Base-by-base conservation (phyloP, 2,888 invertebrate genomes). In the Nebria brevicollis region DNA sequence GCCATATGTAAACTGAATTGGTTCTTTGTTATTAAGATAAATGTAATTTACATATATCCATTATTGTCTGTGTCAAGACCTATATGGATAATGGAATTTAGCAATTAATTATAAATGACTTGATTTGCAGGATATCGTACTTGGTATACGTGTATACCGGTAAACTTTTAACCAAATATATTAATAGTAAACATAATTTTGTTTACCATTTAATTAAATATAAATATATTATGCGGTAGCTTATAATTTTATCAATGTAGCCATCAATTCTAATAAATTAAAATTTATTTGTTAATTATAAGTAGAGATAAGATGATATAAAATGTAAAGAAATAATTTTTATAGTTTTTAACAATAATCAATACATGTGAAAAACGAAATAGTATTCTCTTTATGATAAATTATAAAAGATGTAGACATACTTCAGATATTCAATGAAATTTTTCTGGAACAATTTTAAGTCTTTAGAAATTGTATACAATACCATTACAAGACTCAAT, bases 21-120 rank as follows among this genome's bases (percentile, higher is more conserved):
- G 65, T 75, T 68, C 75, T 70, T 75, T 72, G 70, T 80, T 80
- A 80, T 75, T 75, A 80, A 80, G 80, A 80, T 75, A 75, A 80
- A 80, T 80, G 80, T 70, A 10, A 64, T 34, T 25, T 68, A 13
- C 68, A 68, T 68, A 68, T 68, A 68, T 15, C 4, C 54, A 54
- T 54, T 7, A 54, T 54, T 54, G 54, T 54, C 34, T 4, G 1
- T 34, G 34, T 5, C 34, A 34, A 34, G 34, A 34, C 34, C 34
- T 34, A 34, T 54, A 54, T 11, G 54, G 54, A 54, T 54, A 54
- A 54, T 54, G 54, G 13, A 54, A 54, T 13, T 2, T 54, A 8
- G 13, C 54, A 54, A 54, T 54, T 54, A 13, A 34, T 34, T 34
- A 34, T 34, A 34, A 34, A 20, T 20, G 20, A 20, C 20, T 20